Evolutionary conservation across 2,113 vertebrate species (phyloP).

Genomic region (Syngnathus scovelli): DNA sequence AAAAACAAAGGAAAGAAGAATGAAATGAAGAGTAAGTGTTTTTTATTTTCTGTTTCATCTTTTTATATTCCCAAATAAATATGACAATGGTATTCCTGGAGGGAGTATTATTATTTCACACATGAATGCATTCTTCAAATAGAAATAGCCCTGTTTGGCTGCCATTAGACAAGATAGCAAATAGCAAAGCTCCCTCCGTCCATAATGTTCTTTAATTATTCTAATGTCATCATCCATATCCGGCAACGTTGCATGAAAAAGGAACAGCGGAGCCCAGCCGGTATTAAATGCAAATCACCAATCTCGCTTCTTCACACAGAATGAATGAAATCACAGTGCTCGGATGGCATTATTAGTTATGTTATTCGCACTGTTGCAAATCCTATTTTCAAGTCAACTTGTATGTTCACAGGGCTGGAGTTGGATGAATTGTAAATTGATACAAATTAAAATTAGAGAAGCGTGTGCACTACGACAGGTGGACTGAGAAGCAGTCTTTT

Average conservation of each 20-base stretch:
- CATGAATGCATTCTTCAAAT: constrained; percentile 70
- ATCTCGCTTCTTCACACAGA: constrained; percentile 61
- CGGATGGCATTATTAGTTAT: constrained; percentile 64
- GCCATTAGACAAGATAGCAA: constrained; percentile 60
- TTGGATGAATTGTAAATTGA: constrained; percentile 9
- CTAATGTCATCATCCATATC: constrained; percentile 74
- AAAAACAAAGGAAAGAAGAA: constrained; percentile 50
- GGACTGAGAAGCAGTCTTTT: background rate
- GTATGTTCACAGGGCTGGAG: constrained; percentile 4
- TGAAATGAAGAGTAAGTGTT: constrained; percentile 45
- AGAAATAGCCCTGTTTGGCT: constrained; percentile 70
- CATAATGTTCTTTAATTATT: constrained; percentile 77
- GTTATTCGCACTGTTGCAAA: constrained; percentile 53
- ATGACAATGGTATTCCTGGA: constrained; percentile 67
- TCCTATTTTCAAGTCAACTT: constrained; percentile 37
- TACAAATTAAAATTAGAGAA: background rate
- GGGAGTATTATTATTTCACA: constrained; percentile 77
- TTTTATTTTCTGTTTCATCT: constrained; percentile 49
- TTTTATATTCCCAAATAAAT: constrained; percentile 65
- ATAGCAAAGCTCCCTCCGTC: constrained; percentile 59
- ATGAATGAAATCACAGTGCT: constrained; percentile 64
- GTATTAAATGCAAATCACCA: constrained; percentile 71
- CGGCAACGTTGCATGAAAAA: constrained; percentile 65
- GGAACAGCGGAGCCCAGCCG: constrained; percentile 56
- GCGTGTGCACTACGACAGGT: background rate